These are phyloP conservation scores for Cinclus mexicanus DNA, from an alignment of 2,113 vertebrate species.

Conservation along the genomic window DNA sequence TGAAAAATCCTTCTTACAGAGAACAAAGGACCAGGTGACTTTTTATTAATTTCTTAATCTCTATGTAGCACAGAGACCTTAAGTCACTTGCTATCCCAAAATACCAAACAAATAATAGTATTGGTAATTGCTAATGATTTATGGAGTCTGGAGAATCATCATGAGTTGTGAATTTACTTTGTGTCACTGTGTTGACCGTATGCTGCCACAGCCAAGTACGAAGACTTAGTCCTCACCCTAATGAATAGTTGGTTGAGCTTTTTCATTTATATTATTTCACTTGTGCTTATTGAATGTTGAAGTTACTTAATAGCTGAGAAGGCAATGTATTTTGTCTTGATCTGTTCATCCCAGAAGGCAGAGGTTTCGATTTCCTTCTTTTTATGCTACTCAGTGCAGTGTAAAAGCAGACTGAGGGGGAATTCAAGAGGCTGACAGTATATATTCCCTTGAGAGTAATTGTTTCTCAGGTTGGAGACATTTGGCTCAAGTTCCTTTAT, in stretches of 20 bases:
- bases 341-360: background rate
- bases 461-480: background rate
- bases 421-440: background rate
- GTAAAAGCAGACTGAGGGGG: background rate
- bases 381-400: background rate
- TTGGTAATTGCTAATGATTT: background rate
- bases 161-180: background rate
- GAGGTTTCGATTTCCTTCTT: conserved; percentile 5
- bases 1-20: background rate
- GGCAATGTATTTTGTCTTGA: background rate
- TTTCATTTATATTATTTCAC: background rate
- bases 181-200: background rate
- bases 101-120: background rate
- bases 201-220: background rate
- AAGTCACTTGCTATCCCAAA: background rate
- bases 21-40: background rate
- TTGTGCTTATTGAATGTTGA: background rate
- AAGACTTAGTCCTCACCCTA: background rate
- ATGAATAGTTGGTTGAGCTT: background rate
- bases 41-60: background rate
- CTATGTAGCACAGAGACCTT: background rate
- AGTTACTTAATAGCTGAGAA: conserved; percentile 12
- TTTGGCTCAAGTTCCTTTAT: background rate
- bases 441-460: background rate
- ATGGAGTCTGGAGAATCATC: background rate